Base-by-base conservation (phyloP, 2,888 invertebrate genomes). In the Parnassius orleans region DNA sequence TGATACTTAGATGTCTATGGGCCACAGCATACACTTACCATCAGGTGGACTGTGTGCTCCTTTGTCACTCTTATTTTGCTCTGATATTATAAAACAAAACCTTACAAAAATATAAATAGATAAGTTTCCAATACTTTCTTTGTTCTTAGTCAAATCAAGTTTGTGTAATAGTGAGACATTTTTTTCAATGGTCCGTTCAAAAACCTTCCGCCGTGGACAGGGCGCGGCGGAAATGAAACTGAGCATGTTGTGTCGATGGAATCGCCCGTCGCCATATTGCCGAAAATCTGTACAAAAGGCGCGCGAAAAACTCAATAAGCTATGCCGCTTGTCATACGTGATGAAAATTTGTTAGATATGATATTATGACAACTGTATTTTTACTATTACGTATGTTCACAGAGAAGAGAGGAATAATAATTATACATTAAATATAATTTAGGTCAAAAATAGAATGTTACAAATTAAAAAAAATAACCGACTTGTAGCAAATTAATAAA, bases 111-210 rank as follows among this genome's bases (percentile, higher is more conserved):
- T 78, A 77, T 19, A 71, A 41, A 2, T 41, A 42, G 47, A 10
- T 19, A 53, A 48, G 47, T 47, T 66, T 72, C 75, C 57, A 69
- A 41, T 43, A 19, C 10, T 66, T 64, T 68, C 68, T 3, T 57
- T 78, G 75, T 80, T 75, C 81, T 71, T 79, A 78, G 79, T 78
- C 86, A 88, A 88, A 89, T 89, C 84, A 88, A 88, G 87, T 87
- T 86, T 82, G 83, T 79, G 84, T 85, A 89, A 88, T 89, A 89
- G 87, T 88, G 86, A 82, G 84, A 87, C 81, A 70, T 84, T 87
- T 89, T 87, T 87, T 84, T 77, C 80, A 82, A 81, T 79, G 80
- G 78, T 74, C 74, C 69, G 79, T 80, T 81, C 76, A 83, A 85
- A 88, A 86, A 84, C 80, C 81, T 77, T 78, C 71, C 76, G 69